Base-by-base conservation (phyloP, 2,113 vertebrate species). In the Nesoenas mayeri region DNA sequence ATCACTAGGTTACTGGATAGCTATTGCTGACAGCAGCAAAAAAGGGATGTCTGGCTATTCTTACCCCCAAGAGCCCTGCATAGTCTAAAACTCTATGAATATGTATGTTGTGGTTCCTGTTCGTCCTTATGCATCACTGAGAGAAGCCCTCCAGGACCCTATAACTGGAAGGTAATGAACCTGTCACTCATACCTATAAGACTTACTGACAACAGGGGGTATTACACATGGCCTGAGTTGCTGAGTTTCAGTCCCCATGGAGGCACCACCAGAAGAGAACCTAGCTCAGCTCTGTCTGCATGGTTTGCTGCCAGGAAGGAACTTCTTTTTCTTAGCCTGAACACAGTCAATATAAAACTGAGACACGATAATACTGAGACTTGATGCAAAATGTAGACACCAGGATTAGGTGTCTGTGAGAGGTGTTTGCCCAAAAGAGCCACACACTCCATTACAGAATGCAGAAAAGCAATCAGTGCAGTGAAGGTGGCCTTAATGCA, bases 281-380 rank as follows among this genome's bases (percentile, higher is more conserved):
- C 17, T 12, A 22, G 14, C 15, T 70, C 57, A 65, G 34, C 20
- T 67, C 32, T 42, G 5, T 14, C 34, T 70, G 47, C 0, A 0
- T 19, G 16, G 3, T 42, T 44, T 74, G 15, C 58, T 77, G 47
- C 31, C 74, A 61, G 58, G 14, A 73, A 53, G 13, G 13, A 11
- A 54, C 1, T 1, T 79, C 5, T 42, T 70, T 56, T 17, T 11
- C 36, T 65, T 71, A 66, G 3, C 19, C 8, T 62, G 50, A 72
- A 1, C n/a, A 38, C 3, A 26, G 8, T 7, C 1, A 2, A 10
- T 18, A 10, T 83, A 51, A 70, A 70, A 62, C 16, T 50, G 42
- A 51, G 34, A 17, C 28, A 10, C 0, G 1, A 6, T 21, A 40
- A 57, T 22, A 38, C 0, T 0, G 29, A 57, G 19, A 26, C 42